Base-by-base conservation (phyloP, 2,888 invertebrate genomes). In the Lycocerus yunnanus region DNA sequence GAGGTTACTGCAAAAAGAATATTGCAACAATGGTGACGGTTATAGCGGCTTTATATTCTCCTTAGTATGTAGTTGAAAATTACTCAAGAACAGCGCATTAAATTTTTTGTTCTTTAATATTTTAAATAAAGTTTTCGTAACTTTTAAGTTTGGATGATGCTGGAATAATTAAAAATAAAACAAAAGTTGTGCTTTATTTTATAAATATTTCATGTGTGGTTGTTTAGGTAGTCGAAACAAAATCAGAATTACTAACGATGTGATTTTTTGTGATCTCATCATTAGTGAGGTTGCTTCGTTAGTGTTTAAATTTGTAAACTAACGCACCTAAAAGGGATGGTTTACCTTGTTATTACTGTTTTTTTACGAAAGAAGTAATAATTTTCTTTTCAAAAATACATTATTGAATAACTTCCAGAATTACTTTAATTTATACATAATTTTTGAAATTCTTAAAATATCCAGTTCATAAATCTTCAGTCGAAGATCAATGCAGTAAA, bases 1-100 rank as follows among this genome's bases (percentile, higher is more conserved):
- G 75, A 72, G 72, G 61, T 68, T 67, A 16, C 58, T 58, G 68
- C 75, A 69, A 73, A 75, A 71, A 71, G 73, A 77, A 69, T 69
- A 75, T 71, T 67, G 66, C 73, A 71, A 71, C 65, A 24, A 18
- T 66, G 15, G 18, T 70, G 72, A 66, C 68, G 68, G 43, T 67
- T 72, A 60, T 60, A 59, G 68, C 18, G 69, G 63, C 63, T 70
- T 61, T 15, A 70, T 74, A 77, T 71, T 73, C 73, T 75, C 77
- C 69, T 59, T 68, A 65, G 73, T 24, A 24, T 24, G 21, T 75
- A 66, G 69, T 73, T 75, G 75, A 73, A 73, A 75, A 77, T 77
- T 77, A 72, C 72, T 43, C 27, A 68, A 27, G 27, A 67, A 43
- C 43, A 43, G 43, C 43, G n/a, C 43, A 43, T 43, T 43, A 43